A percentile compares a stretch with the other conserved stretches of the same genome.
phyloP scores from a whole-genome alignment of 2,888 invertebrate species.

The Ceraclea dissimilis region DNA sequence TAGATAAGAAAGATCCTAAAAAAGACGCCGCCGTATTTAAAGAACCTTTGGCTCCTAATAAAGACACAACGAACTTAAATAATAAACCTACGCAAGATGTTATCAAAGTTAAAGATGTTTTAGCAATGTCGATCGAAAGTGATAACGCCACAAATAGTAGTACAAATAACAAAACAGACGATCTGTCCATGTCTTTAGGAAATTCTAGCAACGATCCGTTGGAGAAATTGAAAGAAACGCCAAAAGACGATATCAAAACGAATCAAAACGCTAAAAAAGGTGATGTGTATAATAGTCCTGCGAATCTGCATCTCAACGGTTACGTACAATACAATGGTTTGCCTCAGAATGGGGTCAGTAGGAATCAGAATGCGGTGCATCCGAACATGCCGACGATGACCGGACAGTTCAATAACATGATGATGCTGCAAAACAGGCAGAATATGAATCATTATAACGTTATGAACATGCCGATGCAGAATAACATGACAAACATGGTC shows the following conservation, averaged over 20 bases:
- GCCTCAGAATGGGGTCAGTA: not conserved
- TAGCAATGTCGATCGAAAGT: constrained; percentile 18
- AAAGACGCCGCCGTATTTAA: constrained; percentile 17
- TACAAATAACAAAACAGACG: not conserved
- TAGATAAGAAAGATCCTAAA: constrained; percentile 6
- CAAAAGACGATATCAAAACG: constrained; percentile 1
- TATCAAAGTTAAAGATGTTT: constrained; percentile 12
- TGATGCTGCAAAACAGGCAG: constrained; percentile 33
- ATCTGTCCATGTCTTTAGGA: constrained; percentile 22
- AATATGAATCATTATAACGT: constrained; percentile 16
- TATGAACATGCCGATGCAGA: constrained; percentile 15
- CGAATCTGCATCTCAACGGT: not conserved
- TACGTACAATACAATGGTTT: not conserved
- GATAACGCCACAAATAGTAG: constrained; percentile 16
- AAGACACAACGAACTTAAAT: not conserved
- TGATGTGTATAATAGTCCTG: not conserved
- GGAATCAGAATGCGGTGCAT: not conserved
- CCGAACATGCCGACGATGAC: constrained; percentile 26
- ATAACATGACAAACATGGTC: constrained; percentile 29
- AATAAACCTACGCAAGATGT: constrained; percentile 10
- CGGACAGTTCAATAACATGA: constrained; percentile 35
- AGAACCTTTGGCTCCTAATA: constrained; percentile 16
- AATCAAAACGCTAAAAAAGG: not conserved
- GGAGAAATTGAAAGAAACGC: constrained; percentile 13
- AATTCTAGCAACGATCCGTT: constrained; percentile 21